A percentile compares a stretch with the other conserved stretches of the same genome.
Conservation (phyloP, 2,113 vertebrate genomes). For the Ceratotherium simum region DNA sequence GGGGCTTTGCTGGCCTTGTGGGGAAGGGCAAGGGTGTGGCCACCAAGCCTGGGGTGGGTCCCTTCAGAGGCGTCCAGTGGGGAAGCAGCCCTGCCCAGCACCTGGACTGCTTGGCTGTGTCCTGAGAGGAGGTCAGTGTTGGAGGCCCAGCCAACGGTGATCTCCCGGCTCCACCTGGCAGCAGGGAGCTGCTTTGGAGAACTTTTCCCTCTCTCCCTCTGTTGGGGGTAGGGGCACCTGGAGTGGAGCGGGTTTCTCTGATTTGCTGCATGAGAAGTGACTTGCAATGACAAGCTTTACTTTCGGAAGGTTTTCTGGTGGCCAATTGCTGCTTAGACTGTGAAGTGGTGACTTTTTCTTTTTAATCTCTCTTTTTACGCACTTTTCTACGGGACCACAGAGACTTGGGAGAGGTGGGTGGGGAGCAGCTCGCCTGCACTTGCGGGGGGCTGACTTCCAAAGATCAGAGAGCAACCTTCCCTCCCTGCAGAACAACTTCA, state of each 20-base stretch:
- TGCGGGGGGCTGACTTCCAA: conserved; percentile 26
- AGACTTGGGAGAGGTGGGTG: not conserved
- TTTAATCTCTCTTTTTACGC: conserved; percentile 66
- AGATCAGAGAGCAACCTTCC: conserved; percentile 77
- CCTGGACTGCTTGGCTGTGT: not conserved
- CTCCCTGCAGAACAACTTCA: conserved; percentile 92
- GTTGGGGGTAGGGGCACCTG: conserved; percentile 72
- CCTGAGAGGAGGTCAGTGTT: not conserved
- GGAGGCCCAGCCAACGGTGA: not conserved
- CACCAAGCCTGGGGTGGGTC: not conserved
- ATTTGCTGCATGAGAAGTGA: conserved; percentile 85
- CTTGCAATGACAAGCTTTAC: conserved; percentile 83
- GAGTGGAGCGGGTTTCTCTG: conserved; percentile 80
- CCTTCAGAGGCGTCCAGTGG: not conserved
- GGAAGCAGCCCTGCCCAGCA: not conserved
- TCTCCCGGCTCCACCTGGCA: not conserved
- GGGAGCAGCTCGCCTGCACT: not conserved
- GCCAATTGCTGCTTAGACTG: conserved; percentile 85
- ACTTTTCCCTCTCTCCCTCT: not conserved
- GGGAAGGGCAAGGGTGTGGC: not conserved
- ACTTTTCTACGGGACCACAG: not conserved
- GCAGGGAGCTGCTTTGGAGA: not conserved
- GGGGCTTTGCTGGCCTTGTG: not conserved
- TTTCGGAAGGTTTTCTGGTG: conserved; percentile 86
- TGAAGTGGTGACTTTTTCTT: conserved; percentile 82